A percentile compares a stretch with the other conserved stretches of the same genome.
These are phyloP conservation scores for Tetranychus piercei DNA, from an alignment of 2,888 invertebrate genomes.

Conservation along the genomic window DNA sequence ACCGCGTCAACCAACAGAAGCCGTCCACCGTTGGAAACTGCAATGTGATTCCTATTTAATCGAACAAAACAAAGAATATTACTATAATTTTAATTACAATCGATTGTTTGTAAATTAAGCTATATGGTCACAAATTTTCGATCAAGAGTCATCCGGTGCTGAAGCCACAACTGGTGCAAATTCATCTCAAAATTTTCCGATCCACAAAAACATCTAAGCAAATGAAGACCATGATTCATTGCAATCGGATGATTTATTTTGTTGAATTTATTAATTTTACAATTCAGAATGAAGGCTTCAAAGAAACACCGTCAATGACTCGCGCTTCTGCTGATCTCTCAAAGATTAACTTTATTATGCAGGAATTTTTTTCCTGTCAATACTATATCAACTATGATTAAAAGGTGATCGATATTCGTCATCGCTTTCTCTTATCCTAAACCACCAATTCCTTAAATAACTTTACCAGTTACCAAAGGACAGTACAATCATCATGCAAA, in stretches of 20 bases:
- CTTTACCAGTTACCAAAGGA: neutral
- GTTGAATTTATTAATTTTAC: constrained; percentile 37
- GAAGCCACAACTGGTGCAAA: neutral
- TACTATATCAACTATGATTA: constrained; percentile 9
- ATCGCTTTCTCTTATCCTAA: neutral
- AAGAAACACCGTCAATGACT: constrained; percentile 23
- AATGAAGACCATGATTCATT: constrained; percentile 9
- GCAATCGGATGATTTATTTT: neutral
- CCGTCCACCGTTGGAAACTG: constrained; percentile 27
- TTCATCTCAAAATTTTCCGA: neutral
- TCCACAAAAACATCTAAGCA: neutral
- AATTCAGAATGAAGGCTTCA: constrained; percentile 56
- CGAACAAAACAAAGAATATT: neutral
- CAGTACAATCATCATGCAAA: neutral
- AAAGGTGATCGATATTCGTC: neutral
- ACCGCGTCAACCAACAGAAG: constrained; percentile 18
- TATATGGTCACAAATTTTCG: constrained; percentile 2
- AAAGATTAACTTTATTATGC: neutral
- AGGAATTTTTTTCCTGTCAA: constrained; percentile 5
- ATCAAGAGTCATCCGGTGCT: constrained; percentile 4
- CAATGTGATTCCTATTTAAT: constrained; percentile 23
- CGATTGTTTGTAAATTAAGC: neutral
- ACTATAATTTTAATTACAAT: neutral
- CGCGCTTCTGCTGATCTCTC: constrained; percentile 20
- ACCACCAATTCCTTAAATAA: neutral